These are phyloP conservation scores for Lasioglossum malachurum DNA, from an alignment of 2,888 invertebrate genomes.

Conservation along the genomic window DNA sequence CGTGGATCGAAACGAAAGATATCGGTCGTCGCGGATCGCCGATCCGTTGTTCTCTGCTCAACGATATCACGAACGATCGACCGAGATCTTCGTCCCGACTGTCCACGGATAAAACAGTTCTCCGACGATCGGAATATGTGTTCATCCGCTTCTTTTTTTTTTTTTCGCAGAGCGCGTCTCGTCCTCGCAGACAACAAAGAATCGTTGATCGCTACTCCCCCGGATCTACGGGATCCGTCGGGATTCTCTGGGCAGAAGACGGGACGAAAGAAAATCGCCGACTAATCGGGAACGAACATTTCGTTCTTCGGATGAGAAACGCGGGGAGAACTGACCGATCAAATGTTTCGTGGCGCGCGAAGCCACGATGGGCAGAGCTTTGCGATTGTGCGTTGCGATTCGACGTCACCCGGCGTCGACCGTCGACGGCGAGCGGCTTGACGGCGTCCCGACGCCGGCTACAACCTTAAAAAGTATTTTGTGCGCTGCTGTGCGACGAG, in stretches of 20 bases:
- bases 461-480: conserved; percentile 36
- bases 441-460: not conserved
- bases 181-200: not conserved
- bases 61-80: not conserved
- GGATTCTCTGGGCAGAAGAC: not conserved
- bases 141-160: not conserved
- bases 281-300: not conserved
- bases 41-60: not conserved
- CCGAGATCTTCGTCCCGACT: not conserved
- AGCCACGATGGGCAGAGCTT: conserved; percentile 27
- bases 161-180: not conserved
- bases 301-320: not conserved
- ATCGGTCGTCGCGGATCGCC: not conserved
- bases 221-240: not conserved
- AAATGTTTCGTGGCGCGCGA: not conserved
- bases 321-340: not conserved
- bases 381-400: conserved; percentile 63
- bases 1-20: not conserved
- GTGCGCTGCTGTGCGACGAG: conserved; percentile 36
- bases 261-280: not conserved
- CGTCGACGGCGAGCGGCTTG: not conserved
- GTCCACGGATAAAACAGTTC: not conserved
- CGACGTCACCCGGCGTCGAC: not conserved
- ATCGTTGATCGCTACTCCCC: conserved; percentile 4
- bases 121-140: not conserved